A percentile compares a stretch with the other conserved stretches of the same genome.
Conservation (phyloP, 2,888 invertebrate species). For the Choristoneura rosaceana region DNA sequence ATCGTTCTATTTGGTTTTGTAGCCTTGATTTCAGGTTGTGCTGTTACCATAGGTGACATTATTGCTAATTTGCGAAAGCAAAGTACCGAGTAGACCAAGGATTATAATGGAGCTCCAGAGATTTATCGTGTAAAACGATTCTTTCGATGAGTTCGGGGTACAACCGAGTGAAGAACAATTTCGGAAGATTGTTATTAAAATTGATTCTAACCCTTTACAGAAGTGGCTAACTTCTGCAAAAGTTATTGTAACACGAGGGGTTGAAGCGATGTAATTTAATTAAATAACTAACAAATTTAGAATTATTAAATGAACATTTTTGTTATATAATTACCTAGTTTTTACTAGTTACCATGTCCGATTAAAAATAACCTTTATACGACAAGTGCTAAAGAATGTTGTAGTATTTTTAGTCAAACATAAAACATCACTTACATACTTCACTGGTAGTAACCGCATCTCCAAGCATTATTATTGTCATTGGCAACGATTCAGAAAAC, state of each 20-base stretch:
- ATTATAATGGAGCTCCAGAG: not conserved
- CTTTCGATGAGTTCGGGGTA: not conserved
- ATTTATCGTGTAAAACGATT: not conserved
- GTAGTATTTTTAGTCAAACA: not conserved
- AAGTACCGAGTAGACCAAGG: conserved; percentile 38
- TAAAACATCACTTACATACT: not conserved
- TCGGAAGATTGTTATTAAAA: not conserved
- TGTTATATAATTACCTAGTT: not conserved
- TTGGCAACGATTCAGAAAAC: conserved; percentile 23
- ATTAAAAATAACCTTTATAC: no score
- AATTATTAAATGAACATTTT: not conserved
- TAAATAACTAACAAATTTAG: not conserved
- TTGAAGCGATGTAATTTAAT: not conserved
- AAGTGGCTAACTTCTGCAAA: not conserved
- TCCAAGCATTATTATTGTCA: not conserved
- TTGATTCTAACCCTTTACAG: not conserved
- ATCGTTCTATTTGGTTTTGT: conserved; percentile 87
- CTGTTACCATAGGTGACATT: conserved; percentile 71
- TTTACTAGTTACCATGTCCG: no score
- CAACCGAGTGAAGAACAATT: not conserved
- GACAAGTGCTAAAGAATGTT: no score
- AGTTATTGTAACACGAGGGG: not conserved
- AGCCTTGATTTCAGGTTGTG: conserved; percentile 87
- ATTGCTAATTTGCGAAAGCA: conserved; percentile 78
- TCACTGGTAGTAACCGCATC: not conserved